Evolutionary conservation across 1,140 invertebrate genomes (phyloP), one percentile per base, ranked within the genome.

Genomic region (Drosophila sp.): DNA sequence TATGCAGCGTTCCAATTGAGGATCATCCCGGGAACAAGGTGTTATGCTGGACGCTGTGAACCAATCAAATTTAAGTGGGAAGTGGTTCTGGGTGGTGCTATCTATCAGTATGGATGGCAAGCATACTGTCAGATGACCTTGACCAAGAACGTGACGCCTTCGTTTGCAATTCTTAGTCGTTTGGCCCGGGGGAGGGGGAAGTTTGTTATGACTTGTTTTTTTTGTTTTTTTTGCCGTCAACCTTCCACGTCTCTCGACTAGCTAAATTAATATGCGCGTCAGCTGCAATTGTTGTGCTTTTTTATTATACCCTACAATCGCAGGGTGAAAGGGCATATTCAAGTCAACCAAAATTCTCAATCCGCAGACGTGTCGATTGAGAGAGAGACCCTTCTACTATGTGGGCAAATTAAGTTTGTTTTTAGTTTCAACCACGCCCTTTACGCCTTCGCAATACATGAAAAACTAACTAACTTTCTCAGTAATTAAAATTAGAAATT

Each of bases 1-100:
- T 10, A 93, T 92, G 69, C 93, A 93, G 27, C 92, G 85, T 60
- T 92, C 92, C 61, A 93, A 54, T 66, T 93, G 87, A 1, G 93
- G 93, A 81, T 93, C 92, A 55, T 92, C 90, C 35, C 92, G 91
- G 27, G 90, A 79, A 74, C 93, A 93, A 54, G 93, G 89, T 54
- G 87, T 92, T 38, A 93, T 86, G 40, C 92, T 92, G 7, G 92
- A 86, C 7, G 93, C 93, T 93, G 50, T 38, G 56, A 55, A 11
- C 10, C 27, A 56, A 44, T 17, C 17, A 41, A 62, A 38, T 38
- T 10, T 11, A 44, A 29, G 69, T 7, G 3, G 32, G 27, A 50
- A 65, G 25, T 67, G 27, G 10, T 23, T 35, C 10, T 35, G 25
- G 40, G 11, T 35, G 7, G 7, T 1, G 17, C 17, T 17, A 3